Base-by-base conservation (phyloP, 2,113 vertebrate species). In the Cyprinodon brontotheroides region DNA sequence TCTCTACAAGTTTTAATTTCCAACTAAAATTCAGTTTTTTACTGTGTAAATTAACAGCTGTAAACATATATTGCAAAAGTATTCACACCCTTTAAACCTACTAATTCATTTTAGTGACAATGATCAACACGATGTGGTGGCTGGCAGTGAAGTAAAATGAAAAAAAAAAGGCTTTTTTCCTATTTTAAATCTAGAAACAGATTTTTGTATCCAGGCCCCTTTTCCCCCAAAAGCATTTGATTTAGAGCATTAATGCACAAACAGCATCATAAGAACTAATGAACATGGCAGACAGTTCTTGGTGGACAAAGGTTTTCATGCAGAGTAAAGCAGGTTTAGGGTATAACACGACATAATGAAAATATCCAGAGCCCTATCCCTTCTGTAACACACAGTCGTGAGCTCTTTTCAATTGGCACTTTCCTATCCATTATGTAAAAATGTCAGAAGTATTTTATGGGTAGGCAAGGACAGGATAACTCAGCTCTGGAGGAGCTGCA, bases 11-110 rank as follows among this genome's bases (percentile, higher is more conserved):
- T 79, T 20, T 37, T 39, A 68, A 79, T 48, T 11, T 43, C 57
- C 20, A 61, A 57, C 53, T 45, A 39, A 4, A 77, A 45, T 4
- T 12, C 20, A 38, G 6, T 39, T 53, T 84, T 77, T 72, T 37
- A 63, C 47, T 74, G 43, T 68, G 3, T 75, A 65, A 47, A 68
- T 29, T 40, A 20, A 0, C 53, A 59, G 45, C 37, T 72, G 57
- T 77, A 39, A 80, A 68, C 82, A 11, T 48, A 43, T 71, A 4
- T 65, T 41, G 41, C 41, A 10, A n/a, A 57, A 20, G 29, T 29
- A 29, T 29, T 29, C 29, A 29, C 29, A 29, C 29, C 29, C 29
- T 29, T 29, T 29, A n/a, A 20, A 53, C 50, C 20, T 57, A 10
- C 17, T 9, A 6, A 41, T 41, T 41, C 41, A 57, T 20, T 57